These are phyloP conservation scores for Zhengitettix transpicula DNA, from an alignment of 2,888 invertebrate genomes.

Conservation along the genomic window DNA sequence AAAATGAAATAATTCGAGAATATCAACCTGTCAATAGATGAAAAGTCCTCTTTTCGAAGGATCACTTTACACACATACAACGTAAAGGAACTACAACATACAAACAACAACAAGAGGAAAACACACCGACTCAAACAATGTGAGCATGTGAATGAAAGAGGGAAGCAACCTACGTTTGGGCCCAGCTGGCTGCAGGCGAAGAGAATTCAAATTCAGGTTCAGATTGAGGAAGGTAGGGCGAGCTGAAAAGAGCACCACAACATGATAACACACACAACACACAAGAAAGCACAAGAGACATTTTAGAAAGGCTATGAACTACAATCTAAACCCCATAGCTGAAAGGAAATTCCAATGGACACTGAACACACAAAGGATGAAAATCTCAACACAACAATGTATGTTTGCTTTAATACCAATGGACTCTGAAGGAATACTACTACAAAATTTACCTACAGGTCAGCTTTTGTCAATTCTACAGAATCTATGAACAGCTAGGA, in stretches of 20 bases:
- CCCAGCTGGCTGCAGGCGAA: conserved; percentile 67
- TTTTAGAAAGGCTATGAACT: not conserved
- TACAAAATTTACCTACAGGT: too few relatives aligned
- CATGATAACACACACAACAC: conserved; percentile 5
- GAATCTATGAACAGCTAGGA: too few relatives aligned
- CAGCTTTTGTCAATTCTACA: too few relatives aligned
- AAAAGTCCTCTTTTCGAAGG: too few relatives aligned
- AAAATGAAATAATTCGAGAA: too few relatives aligned
- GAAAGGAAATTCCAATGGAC: too few relatives aligned
- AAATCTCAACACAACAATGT: too few relatives aligned
- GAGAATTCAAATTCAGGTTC: conserved; percentile 82
- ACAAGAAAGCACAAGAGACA: not conserved
- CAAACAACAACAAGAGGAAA: not conserved
- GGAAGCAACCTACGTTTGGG: conserved; percentile 62
- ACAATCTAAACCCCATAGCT: not conserved
- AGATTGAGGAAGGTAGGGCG: conserved; percentile 97
- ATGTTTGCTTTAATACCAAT: too few relatives aligned
- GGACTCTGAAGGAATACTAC: too few relatives aligned
- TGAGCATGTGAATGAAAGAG: not conserved
- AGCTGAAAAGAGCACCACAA: conserved; percentile 51
- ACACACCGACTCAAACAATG: not conserved
- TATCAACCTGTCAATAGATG: too few relatives aligned
- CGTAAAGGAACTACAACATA: not conserved
- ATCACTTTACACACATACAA: too few relatives aligned
- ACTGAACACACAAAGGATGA: too few relatives aligned